phyloP scores from a whole-genome alignment of 1,140 invertebrate species.

The Hyles euphorbiae region DNA sequence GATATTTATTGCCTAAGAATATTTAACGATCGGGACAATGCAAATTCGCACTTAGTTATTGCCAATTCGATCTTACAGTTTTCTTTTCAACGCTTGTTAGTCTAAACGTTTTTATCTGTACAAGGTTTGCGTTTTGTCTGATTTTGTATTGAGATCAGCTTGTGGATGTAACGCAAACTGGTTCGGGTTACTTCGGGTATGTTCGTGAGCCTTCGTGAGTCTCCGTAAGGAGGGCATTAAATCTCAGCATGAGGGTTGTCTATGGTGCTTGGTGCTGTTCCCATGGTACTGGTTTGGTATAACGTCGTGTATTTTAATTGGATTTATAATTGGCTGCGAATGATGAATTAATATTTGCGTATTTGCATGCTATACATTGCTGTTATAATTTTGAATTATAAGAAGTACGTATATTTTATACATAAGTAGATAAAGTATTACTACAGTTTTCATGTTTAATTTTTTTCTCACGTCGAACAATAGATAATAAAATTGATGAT shows the following conservation, averaged over 20 bases:
- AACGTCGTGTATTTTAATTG: slow-evolving; percentile 30
- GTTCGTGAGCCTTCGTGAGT: slow-evolving; percentile 39
- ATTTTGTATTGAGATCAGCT: slow-evolving; percentile 14
- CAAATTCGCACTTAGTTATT: slow-evolving; percentile 48
- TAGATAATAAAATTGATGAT: no score
- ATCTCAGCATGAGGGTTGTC: slow-evolving; percentile 45
- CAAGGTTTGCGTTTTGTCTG: slow-evolving; percentile 16
- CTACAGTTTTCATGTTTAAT: no score
- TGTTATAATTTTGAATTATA: no score
- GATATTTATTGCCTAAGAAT: slow-evolving; percentile 43
- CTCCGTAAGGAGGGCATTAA: slow-evolving; percentile 38
- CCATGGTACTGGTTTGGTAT: slow-evolving; percentile 41
- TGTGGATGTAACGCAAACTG: slow-evolving; percentile 25
- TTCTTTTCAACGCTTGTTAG: slow-evolving; percentile 34
- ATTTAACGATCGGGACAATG: slow-evolving; percentile 54
- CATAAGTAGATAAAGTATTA: no score
- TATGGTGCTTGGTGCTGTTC: slow-evolving; percentile 40
- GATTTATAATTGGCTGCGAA: slow-evolving; percentile 18
- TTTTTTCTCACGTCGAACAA: no score
- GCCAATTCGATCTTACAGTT: slow-evolving; percentile 29
- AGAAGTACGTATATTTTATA: no score
- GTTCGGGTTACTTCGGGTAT: slow-evolving; percentile 19
- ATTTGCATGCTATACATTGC: no score
- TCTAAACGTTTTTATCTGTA: slow-evolving; percentile 17
- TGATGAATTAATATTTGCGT: slow-evolving; percentile 3